Evolutionary conservation across 2,797 vertebrate species (phyloP).

Genomic region (Nasua narica): DNA sequence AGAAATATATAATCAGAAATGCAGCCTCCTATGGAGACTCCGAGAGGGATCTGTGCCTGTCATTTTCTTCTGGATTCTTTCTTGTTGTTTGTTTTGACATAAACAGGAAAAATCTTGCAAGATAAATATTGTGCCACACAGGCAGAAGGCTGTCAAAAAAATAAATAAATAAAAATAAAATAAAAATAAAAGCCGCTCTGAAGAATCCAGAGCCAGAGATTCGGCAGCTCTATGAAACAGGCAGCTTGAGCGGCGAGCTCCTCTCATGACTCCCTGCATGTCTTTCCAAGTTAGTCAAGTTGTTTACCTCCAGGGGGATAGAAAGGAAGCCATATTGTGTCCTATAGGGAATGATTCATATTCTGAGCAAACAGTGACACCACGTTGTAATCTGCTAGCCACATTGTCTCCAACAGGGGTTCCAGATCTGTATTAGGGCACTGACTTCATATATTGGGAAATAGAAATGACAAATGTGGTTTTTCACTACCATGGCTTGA

Average conservation of each 20-base stretch:
- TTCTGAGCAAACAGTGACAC: neutral
- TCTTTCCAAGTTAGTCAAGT: neutral
- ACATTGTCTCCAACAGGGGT: neutral
- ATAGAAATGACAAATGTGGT: neutral
- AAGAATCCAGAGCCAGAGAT: neutral
- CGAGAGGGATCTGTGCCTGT: neutral
- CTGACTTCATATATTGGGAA: neutral
- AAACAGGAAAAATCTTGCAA: slow-evolving; percentile 37
- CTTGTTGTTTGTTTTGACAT: slow-evolving; percentile 55
- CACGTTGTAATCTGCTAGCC: neutral
- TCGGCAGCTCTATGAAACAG: neutral
- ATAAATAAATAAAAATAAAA: neutral
- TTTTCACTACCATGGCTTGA: neutral
- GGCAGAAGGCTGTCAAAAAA: slow-evolving; percentile 46
- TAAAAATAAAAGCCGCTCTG: neutral
- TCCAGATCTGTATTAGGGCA: neutral
- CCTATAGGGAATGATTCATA: neutral
- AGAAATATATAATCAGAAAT: neutral
- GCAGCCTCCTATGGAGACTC: neutral
- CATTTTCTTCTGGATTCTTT: slow-evolving; percentile 47
- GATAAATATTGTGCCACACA: slow-evolving; percentile 50
- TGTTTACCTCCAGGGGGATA: neutral
- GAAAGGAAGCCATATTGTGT: neutral
- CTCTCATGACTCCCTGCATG: neutral
- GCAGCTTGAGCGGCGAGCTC: neutral